Conservation (phyloP, 2,113 vertebrate species). For the Propithecus coquereli region DNA sequence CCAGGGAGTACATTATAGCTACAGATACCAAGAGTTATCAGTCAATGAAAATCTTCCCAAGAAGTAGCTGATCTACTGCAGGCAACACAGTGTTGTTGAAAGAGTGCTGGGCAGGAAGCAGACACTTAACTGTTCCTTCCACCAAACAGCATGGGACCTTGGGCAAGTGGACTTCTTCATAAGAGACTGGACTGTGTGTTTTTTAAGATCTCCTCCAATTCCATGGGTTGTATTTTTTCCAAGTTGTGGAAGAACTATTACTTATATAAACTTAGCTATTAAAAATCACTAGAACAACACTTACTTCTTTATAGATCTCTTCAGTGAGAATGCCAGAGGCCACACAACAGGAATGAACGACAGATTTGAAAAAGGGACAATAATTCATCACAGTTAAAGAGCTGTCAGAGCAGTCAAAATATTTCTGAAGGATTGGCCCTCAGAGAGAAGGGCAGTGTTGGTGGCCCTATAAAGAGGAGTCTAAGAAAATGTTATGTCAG, state of each 20-base stretch:
- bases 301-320: neutral
- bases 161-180: neutral
- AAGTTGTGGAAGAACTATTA: neutral
- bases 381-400: neutral
- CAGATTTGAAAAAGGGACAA: neutral
- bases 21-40: neutral
- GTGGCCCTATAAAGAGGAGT: neutral
- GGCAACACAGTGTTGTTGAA: neutral
- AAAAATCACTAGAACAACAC: neutral
- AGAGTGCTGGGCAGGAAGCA: neutral
- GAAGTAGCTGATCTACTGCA: neutral
- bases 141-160: neutral
- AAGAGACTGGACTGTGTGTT: neutral
- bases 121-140: neutral
- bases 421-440: neutral
- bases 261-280: neutral
- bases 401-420: neutral
- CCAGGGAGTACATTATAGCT: neutral
- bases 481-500: neutral
- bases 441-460: neutral
- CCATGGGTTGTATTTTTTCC: neutral
- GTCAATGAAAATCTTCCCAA: neutral
- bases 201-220: neutral
- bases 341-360: neutral
- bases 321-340: neutral